Evolutionary conservation across 2,113 vertebrate genomes (phyloP).

Genomic region (Grallaria varia): DNA sequence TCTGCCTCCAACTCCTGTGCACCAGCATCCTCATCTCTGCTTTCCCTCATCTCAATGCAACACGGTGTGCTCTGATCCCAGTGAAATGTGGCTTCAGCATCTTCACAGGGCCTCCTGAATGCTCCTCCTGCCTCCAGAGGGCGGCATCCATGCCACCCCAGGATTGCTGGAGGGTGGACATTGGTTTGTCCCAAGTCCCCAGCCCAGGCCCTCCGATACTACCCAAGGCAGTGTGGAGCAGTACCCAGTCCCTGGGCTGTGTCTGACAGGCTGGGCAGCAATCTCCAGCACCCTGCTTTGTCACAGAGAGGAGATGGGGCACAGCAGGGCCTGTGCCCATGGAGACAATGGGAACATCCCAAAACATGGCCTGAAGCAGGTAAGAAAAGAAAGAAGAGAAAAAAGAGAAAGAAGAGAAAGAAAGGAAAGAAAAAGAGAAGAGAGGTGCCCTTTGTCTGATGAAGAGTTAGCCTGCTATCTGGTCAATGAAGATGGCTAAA

Average conservation of each 20-base stretch:
- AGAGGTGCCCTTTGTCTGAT: not conserved
- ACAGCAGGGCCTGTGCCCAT: not conserved
- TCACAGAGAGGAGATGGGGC: not conserved
- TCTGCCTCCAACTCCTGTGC: not conserved
- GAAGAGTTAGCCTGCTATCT: not conserved
- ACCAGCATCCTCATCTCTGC: not conserved
- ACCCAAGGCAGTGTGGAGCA: fast-evolving
- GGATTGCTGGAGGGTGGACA: not conserved
- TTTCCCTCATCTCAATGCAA: not conserved
- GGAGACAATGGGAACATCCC: fast-evolving
- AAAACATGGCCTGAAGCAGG: not conserved
- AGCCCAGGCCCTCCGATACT: not conserved
- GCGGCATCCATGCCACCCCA: not conserved
- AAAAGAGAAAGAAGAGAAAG: not conserved
- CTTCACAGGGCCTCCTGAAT: fast-evolving
- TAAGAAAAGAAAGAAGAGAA: not conserved
- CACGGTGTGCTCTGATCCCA: not conserved
- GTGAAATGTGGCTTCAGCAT: not conserved
- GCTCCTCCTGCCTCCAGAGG: not conserved
- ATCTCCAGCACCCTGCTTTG: not conserved
- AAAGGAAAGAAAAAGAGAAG: not conserved
- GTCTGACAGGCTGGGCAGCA: not conserved
- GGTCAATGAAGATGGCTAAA: not conserved
- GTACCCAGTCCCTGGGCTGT: not conserved
- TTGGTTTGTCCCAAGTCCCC: fast-evolving